Conservation (phyloP, 2,888 invertebrate species). For the Fragum sueziense region DNA sequence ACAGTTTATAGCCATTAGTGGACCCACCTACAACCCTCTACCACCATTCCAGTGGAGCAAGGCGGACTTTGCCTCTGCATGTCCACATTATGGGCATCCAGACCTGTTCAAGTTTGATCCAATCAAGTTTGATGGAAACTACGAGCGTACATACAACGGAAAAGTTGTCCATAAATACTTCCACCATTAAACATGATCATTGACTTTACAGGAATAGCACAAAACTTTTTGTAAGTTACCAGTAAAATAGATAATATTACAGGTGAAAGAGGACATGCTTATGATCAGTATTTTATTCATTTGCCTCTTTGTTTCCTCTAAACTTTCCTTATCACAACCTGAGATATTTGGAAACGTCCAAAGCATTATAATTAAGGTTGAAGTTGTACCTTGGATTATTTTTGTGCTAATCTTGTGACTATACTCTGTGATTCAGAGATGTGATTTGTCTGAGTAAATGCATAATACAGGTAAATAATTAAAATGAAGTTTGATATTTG, state of each 20-base stretch:
- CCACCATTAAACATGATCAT: no score
- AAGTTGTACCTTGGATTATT: no score
- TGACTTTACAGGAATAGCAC: no score
- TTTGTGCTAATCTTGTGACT: no score
- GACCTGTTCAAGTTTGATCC: constrained; percentile 89
- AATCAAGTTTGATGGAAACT: constrained; percentile 69
- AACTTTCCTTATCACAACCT: no score
- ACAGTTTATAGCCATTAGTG: constrained; percentile 85
- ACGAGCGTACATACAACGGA: background rate
- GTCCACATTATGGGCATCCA: constrained; percentile 89
- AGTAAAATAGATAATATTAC: background rate
- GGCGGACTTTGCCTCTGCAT: constrained; percentile 85
- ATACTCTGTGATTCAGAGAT: no score
- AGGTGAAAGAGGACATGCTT: background rate
- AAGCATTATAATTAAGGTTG: no score
- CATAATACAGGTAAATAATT: no score
- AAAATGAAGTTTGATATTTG: no score
- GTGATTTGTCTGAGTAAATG: no score
- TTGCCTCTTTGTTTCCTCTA: constrained; percentile 10
- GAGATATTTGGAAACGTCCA: no score
- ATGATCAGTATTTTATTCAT: background rate
- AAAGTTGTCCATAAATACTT: constrained; percentile 6
- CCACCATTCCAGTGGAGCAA: constrained; percentile 91
- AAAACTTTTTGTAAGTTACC: no score
- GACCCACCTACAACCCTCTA: constrained; percentile 86